Conservation (phyloP, 2,113 vertebrate genomes). For the Channa argus region DNA sequence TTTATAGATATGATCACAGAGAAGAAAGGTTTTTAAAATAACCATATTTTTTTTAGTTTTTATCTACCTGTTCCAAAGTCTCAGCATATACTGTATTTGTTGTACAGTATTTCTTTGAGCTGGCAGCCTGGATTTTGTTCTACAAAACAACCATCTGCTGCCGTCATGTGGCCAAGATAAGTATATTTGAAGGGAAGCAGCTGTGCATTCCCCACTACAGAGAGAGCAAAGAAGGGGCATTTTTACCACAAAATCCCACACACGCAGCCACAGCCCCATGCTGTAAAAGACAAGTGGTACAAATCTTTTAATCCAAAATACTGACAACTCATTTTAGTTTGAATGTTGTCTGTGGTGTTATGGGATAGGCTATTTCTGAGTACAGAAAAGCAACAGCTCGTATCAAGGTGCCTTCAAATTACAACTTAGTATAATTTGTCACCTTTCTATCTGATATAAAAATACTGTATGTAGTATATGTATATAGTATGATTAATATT, state of each 20-base stretch:
- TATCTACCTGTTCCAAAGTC: conserved; percentile 31
- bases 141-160: conserved; percentile 57
- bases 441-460: no score
- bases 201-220: no score
- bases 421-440: no score
- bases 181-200: neutral
- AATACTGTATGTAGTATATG: no score
- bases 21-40: conserved; percentile 20
- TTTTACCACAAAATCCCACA: neutral
- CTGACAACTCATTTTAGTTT: no score
- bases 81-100: conserved; percentile 22
- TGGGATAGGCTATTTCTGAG: no score
- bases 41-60: conserved; percentile 9
- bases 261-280: neutral
- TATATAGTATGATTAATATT: no score
- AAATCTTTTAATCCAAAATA: no score
- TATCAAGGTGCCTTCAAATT: no score
- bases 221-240: neutral
- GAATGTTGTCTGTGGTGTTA: no score
- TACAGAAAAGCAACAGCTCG: no score
- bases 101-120: conserved; percentile 35
- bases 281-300: neutral
- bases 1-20: conserved; percentile 41
- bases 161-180: conserved; percentile 68
- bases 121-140: conserved; percentile 22